Evolutionary conservation across 2,113 vertebrate genomes (phyloP), one percentile per base, ranked within the genome.

Genomic region (Sitta europaea): DNA sequence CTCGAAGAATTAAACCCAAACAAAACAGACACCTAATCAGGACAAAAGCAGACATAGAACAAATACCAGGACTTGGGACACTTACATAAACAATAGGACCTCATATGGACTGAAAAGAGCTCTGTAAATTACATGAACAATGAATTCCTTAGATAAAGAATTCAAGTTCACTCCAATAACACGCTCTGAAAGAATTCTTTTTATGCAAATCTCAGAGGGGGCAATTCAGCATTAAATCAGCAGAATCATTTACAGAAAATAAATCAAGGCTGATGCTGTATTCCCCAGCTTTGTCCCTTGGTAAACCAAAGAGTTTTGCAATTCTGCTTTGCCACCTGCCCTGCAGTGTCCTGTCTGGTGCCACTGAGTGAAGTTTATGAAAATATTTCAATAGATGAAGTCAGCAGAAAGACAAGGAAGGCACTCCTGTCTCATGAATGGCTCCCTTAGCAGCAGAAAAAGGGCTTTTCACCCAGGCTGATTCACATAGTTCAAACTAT

Each of bases 281-380:
- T 67, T 62, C 47, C 36, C 11, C 24, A 91, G 28, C 33, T 70
- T 82, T 83, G 31, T 47, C 67, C 47, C 21, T 4, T 27, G 25
- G 63, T 43, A 76, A 81, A 76, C 16, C 0, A 0, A 63, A 0
- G 0, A 0, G 2, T 43, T 93, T 76, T 79, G 63, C 43, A 48
- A 55, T 14, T 16, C 4, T 21, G 7, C 27, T 92, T 74, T 67
- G 42, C 25, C n/a, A 68, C 48, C 43, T 79, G 66, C 42, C 35
- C 33, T 62, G 45, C 54, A 48, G 33, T 3, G 36, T 47, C 50
- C 70, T 66, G 22, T 11, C 51, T 66, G 11, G 31, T 67, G 63
- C 33, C 6, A 11, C 71, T 40, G 23, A 80, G 47, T 29, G 63
- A 54, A 88, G 59, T 62, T 70, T 66, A 55, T 31, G 29, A 73